These are phyloP conservation scores for Protosalanx chinensis DNA, from an alignment of 2,797 vertebrate species.

Conservation along the genomic window DNA sequence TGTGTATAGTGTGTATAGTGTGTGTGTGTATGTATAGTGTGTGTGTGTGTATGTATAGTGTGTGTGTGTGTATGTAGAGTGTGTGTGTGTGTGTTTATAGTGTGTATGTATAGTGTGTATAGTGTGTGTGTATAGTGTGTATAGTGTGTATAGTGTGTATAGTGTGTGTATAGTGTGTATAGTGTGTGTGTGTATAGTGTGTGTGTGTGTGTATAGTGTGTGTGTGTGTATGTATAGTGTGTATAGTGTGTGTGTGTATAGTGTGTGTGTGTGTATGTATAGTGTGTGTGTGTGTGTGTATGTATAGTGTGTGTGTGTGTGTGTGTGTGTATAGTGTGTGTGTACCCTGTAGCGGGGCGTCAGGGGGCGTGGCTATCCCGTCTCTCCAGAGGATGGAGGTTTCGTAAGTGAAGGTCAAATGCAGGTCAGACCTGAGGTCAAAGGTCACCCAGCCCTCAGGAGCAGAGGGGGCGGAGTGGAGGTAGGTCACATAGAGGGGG, in stretches of 20 bases:
- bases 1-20: too few species aligned
- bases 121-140: not conserved
- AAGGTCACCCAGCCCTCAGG: slow-evolving; percentile 55
- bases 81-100: too few species aligned
- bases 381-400: slow-evolving; percentile 60
- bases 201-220: not conserved
- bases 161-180: not conserved
- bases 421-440: slow-evolving; percentile 56
- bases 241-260: not conserved
- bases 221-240: not conserved
- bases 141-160: not conserved
- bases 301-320: not conserved
- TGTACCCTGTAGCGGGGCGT: slow-evolving; percentile 55
- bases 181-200: not conserved
- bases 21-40: too few species aligned
- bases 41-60: too few species aligned
- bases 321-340: too few species aligned
- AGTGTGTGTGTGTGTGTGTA: too few species aligned
- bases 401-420: slow-evolving; percentile 59
- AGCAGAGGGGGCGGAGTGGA: slow-evolving; percentile 49
- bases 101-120: not conserved
- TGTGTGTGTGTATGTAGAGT: too few species aligned
- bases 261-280: slow-evolving; percentile 1
- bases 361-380: slow-evolving; percentile 51
- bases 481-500: slow-evolving; percentile 54